A percentile compares a stretch with the other conserved stretches of the same genome.
These are phyloP conservation scores for Stenodera caucasica DNA, from an alignment of 2,888 invertebrate species.

Conservation along the genomic window DNA sequence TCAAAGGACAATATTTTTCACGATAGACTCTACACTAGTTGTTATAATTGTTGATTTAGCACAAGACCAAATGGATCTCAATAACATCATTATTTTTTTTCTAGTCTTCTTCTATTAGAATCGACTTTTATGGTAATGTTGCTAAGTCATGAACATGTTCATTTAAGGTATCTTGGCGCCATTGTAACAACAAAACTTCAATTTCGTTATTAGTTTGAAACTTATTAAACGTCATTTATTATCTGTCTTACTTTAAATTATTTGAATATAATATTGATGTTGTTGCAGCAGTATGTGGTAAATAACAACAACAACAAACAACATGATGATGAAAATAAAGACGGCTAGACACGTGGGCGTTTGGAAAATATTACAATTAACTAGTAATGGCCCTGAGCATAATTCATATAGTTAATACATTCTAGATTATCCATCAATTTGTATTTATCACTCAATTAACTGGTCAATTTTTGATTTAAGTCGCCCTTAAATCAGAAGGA, in stretches of 20 bases:
- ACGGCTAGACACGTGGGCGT: constrained; percentile 3
- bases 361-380: constrained; percentile 5
- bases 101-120: not conserved
- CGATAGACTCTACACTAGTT: no score
- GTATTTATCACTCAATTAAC: constrained; percentile 1
- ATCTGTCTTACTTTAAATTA: constrained; percentile 25
- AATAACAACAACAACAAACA: not conserved
- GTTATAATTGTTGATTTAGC: not conserved
- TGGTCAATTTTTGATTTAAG: not conserved
- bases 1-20: no score
- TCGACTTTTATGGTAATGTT: constrained; percentile 1
- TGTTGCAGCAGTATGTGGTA: constrained; percentile 4
- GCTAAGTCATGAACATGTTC: constrained; percentile 26
- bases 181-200: constrained; percentile 4
- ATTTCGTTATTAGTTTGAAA: not conserved
- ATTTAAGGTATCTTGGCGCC: constrained; percentile 34
- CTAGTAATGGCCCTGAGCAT: not conserved
- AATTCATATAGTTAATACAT: constrained; percentile 3
- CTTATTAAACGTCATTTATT: constrained; percentile 25
- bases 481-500: not conserved
- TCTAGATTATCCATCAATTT: not conserved
- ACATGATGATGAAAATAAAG: not conserved
- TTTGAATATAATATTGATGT: constrained; percentile 9
- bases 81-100: not conserved
- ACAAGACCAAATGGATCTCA: not conserved